These are phyloP conservation scores for Phenganax subtilis DNA, from an alignment of 92 coral and sea anemone species.

Conservation along the genomic window DNA sequence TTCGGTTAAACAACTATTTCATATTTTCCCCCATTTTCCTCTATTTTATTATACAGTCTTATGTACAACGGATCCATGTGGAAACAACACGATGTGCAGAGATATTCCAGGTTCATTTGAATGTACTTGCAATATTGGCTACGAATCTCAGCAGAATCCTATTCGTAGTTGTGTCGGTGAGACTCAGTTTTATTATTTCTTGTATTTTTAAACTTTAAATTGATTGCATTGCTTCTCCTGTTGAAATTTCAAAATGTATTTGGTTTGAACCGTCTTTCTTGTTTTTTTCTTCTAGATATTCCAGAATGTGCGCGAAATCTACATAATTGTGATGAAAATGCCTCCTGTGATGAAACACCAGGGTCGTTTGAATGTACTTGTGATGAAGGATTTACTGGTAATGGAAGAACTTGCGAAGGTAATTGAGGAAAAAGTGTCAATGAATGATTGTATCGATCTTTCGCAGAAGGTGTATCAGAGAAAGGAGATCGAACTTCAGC, in stretches of 20 bases:
- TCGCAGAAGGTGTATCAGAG: too few relatives aligned
- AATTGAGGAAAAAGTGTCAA: not conserved
- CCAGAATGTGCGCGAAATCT: not conserved
- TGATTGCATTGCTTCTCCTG: not conserved
- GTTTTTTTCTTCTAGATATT: not conserved
- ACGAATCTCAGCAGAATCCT: not conserved
- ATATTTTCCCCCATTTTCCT: not conserved
- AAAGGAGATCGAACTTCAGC: too few relatives aligned
- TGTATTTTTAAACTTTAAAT: not conserved
- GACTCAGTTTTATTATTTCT: not conserved
- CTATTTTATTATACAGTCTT: not conserved
- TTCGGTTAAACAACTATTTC: not conserved
- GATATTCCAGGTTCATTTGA: not conserved
- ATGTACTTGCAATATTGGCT: not conserved
- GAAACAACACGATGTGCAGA: not conserved
- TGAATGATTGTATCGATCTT: too few relatives aligned
- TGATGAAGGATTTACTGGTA: not conserved
- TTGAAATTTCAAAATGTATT: too few relatives aligned
- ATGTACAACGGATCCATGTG: not conserved
- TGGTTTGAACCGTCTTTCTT: too few relatives aligned
- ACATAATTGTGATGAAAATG: not conserved
- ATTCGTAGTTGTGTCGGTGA: constrained; percentile 6
- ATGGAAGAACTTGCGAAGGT: constrained; percentile 7
- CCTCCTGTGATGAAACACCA: not conserved
- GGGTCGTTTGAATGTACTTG: constrained; percentile 15